Conservation (phyloP, 2,113 vertebrate species). For the Brachyistius frenatus region DNA sequence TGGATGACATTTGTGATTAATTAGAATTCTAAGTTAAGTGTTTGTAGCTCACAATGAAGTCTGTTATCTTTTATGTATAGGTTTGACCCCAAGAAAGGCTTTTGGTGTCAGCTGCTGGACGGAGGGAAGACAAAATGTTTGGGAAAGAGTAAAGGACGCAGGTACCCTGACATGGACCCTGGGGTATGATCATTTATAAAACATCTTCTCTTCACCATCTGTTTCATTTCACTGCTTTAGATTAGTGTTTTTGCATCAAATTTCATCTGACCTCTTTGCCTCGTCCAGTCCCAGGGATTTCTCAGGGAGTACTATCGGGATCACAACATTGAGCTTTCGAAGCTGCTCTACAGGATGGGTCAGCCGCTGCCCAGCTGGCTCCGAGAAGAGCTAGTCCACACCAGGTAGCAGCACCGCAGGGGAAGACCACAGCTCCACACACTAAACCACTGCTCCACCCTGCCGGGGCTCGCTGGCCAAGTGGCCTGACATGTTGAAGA, state of each 20-base stretch:
- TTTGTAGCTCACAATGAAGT: neutral
- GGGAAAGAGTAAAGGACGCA: slow-evolving; percentile 97
- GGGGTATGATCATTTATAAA: slow-evolving; percentile 84
- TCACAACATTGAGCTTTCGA: slow-evolving; percentile 96
- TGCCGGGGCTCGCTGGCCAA: slow-evolving; percentile 20
- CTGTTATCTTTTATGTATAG: slow-evolving; percentile 73
- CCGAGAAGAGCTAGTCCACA: slow-evolving; percentile 94
- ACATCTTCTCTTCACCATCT: neutral
- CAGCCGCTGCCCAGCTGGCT: slow-evolving; percentile 96
- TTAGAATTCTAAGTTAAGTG: neutral
- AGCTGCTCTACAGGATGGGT: slow-evolving; percentile 96
- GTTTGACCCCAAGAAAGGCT: slow-evolving; percentile 98
- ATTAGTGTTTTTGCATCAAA: neutral
- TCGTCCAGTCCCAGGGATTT: slow-evolving; percentile 89
- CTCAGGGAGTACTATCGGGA: slow-evolving; percentile 96
- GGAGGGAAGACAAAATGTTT: slow-evolving; percentile 97
- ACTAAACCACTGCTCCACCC: slow-evolving; percentile 61
- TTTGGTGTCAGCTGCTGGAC: slow-evolving; percentile 97
- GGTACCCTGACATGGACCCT: slow-evolving; percentile 94
- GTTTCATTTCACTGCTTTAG: neutral
- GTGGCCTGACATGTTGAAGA: slow-evolving; percentile 38
- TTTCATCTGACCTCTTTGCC: neutral
- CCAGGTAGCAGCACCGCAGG: slow-evolving; percentile 88
- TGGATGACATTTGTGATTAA: no score
- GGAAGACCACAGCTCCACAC: slow-evolving; percentile 45